Conservation (phyloP, 2,113 vertebrate genomes). For the Drymodes brunneopygia region DNA sequence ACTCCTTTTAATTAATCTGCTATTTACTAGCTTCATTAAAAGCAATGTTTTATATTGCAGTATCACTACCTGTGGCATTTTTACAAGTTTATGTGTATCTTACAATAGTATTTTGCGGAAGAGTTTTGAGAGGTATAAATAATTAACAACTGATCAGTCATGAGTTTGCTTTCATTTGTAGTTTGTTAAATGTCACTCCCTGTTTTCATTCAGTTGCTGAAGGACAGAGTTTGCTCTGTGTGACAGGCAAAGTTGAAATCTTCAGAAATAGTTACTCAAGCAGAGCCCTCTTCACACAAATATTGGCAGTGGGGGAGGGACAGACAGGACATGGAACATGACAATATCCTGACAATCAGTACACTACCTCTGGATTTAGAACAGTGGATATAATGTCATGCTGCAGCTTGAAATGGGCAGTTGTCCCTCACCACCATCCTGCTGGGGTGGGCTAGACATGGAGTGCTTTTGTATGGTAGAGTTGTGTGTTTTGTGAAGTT, state of each 20-base stretch:
- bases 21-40: background rate
- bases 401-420: background rate
- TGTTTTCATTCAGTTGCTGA: background rate
- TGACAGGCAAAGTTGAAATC: background rate
- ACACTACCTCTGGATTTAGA: background rate
- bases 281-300: background rate
- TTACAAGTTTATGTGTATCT: background rate
- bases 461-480: background rate
- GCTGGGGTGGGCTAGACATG: background rate
- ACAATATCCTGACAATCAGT: background rate
- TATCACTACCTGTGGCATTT: rapidly evolving
- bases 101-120: background rate
- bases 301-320: background rate
- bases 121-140: background rate
- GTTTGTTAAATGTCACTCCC: background rate
- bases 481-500: background rate
- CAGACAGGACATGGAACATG: background rate
- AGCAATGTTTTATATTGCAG: background rate
- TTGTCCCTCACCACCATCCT: background rate
- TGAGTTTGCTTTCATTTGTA: background rate
- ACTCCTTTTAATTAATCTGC: background rate
- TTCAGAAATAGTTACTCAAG: background rate
- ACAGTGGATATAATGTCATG: background rate
- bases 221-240: background rate
- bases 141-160: background rate